Base-by-base conservation (phyloP, 2,797 vertebrate genomes). In the Acrossocheilus wenchowensis region DNA sequence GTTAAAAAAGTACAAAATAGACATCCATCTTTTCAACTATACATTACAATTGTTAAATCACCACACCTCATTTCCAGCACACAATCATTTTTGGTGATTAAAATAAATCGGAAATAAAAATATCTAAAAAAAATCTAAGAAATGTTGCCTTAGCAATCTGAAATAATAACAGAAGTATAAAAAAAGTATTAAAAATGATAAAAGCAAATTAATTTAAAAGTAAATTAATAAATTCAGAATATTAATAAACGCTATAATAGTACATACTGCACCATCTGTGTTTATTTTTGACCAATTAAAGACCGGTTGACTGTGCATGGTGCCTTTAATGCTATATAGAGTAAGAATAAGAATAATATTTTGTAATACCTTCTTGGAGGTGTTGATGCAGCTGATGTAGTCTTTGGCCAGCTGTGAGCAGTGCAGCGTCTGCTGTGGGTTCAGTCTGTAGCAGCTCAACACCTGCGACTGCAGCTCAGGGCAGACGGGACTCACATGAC, bases 321-420 rank as follows among this genome's bases (percentile, higher is more conserved):
- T 48, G 7, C 0, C 12, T 26, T 45, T 73, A 5, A 17, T 26
- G 12, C 4, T 2, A 17, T 73, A 30, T 19, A 15, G 45, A 50
- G n/a, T 72, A 43, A 41, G 4, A 17, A 39, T 9, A 36, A 19
- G 3, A 19, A 7, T 34, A 30, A 30, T 30, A 30, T 30, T 30
- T 30, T 30, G 30, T 30, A 30, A 30, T 30, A 30, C 93, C 97
- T 97, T 97, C 90, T 96, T 97, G 89, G 97, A 96, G 3, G 96
- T 92, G 17, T 96, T 96, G 89, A 99, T 97, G 8, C 98, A 99
- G 93, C 90, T 94, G 91, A 96, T 97, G 91, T 98, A 99, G 6
- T 98, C 94, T 88, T 96, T 97, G 88, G 95, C 97, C 92, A 99
- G 94, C 91, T 94, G 93, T 0, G 97, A 98, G 94, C 98, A 99